Conservation (phyloP, 2,797 vertebrate genomes). For the Pangasius larnaudii region DNA sequence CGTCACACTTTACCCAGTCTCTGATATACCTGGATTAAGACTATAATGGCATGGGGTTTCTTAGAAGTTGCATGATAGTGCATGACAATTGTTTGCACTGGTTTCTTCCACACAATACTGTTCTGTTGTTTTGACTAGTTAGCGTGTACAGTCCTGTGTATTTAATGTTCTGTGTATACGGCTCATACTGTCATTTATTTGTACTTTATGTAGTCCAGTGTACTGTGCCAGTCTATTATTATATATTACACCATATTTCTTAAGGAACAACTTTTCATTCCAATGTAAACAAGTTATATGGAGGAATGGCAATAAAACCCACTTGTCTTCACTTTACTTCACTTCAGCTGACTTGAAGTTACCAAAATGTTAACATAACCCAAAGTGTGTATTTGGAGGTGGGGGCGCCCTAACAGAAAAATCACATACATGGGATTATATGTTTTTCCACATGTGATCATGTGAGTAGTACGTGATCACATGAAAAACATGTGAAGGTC, state of each 20-base stretch:
- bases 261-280: neutral
- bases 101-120: neutral
- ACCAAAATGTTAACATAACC: neutral
- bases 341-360: neutral
- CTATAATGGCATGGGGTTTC: neutral
- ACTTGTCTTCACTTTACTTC: neutral
- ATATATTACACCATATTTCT: neutral
- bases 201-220: neutral
- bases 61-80: too few relatives aligned
- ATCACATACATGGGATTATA: neutral
- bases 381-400: neutral
- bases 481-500: neutral
- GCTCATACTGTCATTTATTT: neutral
- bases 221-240: neutral
- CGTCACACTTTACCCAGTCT: neutral
- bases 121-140: neutral
- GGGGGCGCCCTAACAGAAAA: neutral
- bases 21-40: neutral
- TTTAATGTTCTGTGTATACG: neutral
- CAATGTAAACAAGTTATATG: slow-evolving; percentile 1
- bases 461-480: neutral
- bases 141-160: neutral
- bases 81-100: neutral
- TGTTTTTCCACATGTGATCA: neutral
- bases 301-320: neutral